phyloP scores from a whole-genome alignment of 53 echinoderm and acorn worm genomes.

The Crossaster papposus region DNA sequence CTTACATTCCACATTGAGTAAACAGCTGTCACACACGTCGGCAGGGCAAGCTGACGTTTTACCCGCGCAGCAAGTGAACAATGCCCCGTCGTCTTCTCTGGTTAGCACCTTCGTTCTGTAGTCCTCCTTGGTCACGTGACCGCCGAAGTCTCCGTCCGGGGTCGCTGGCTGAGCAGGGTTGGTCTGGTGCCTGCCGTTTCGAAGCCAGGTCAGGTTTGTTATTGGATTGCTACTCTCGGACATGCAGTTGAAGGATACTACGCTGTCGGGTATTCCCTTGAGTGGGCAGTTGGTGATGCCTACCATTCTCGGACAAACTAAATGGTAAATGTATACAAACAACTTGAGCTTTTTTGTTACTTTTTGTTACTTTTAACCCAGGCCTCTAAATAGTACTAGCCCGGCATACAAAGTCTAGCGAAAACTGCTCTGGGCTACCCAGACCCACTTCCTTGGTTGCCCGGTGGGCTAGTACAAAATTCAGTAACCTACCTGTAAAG shows the following conservation, averaged over 20 bases:
- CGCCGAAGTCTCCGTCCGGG: neutral
- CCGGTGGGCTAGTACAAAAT: no score
- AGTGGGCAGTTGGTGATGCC: neutral
- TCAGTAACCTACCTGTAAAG: no score
- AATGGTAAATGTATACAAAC: neutral
- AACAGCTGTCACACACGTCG: neutral
- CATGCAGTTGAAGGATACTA: neutral
- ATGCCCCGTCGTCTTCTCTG: constrained; percentile 15
- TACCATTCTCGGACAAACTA: constrained; percentile 9
- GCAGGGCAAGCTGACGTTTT: neutral
- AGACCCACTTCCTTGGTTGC: no score
- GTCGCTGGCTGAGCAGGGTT: neutral
- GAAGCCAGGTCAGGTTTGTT: constrained; percentile 11
- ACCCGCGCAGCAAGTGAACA: constrained; percentile 1
- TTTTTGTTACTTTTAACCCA: no score
- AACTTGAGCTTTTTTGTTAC: no score
- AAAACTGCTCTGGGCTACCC: no score
- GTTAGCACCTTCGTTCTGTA: neutral
- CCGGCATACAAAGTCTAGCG: no score
- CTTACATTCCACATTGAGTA: constrained; percentile 18
- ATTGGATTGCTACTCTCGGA: constrained; percentile 9
- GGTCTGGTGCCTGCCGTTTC: neutral
- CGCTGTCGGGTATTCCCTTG: neutral
- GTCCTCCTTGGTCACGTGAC: neutral
- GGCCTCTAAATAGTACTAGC: no score